Evolutionary conservation across 2,888 invertebrate species (phyloP), one percentile per base, ranked within the genome.

Genomic region (Corythucha ciliata): DNA sequence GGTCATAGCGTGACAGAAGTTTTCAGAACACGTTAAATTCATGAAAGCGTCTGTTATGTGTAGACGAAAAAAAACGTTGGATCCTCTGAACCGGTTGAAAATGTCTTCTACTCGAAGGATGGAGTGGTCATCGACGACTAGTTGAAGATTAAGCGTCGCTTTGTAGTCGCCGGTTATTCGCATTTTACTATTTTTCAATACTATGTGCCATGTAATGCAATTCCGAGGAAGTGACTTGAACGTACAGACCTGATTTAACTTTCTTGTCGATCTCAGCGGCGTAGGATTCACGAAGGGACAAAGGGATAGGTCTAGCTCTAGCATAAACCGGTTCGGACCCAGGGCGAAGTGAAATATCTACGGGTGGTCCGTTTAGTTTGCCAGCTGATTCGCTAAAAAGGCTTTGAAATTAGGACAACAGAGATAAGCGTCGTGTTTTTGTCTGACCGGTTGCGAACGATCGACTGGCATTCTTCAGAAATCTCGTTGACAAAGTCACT

Each of bases 161-260:
- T 60, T 60, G 41, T 58, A 60, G 37, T 60, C 55, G 22, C 59
- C 58, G 1, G 57, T 58, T 33, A 55, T 59, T 2, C 34, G 6
- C 41, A 44, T 46, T 33, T 58, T 56, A 7, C 14, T 20, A 7
- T 26, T 37, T 18, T 46, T 34, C 42, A 53, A 40, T 4, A 60
- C 60, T 1, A 58, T 46, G 42, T 57, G 46, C 3, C 20, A 25
- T 36, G 47, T 34, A 21, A 7, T 24, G 36, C 47, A 63, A 64
- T 54, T 32, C 22, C 4, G 45, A 45, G 32, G 29, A 52, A 8
- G 59, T 55, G 1, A 61, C 56, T 41, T 40, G 53, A 45, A 58
- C 45, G 52, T 59, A 59, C 12, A 59, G 53, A 2, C 61, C 59
- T 22, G 57, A 57, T 18, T 22, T 18, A 7, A 48, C 12, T 21